Evolutionary conservation across 2,797 vertebrate species (phyloP).

Genomic region (Pterois miles): DNA sequence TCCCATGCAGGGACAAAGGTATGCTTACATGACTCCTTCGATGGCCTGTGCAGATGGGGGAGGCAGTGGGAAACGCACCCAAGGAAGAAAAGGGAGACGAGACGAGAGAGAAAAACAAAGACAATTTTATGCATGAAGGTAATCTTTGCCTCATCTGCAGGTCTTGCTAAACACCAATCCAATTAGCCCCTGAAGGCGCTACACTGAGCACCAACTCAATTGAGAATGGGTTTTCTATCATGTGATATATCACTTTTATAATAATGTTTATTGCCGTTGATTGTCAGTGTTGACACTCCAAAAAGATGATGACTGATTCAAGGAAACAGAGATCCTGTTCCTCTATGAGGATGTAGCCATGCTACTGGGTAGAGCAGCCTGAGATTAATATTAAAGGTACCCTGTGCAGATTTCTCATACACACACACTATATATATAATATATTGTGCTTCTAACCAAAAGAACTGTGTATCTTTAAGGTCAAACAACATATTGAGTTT

Average conservation of each 20-base stretch:
- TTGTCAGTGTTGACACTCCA: constrained; percentile 51
- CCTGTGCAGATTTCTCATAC: background rate
- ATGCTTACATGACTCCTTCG: constrained; percentile 81
- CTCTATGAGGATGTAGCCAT: background rate
- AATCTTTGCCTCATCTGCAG: constrained; percentile 80
- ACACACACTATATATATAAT: background rate
- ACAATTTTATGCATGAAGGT: constrained; percentile 83
- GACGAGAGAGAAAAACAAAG: constrained; percentile 80
- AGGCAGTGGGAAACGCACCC: constrained; percentile 71
- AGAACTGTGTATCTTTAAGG: background rate
- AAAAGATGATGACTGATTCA: constrained; percentile 38
- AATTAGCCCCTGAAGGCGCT: constrained; percentile 84
- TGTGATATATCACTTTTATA: constrained; percentile 77
- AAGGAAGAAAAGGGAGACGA: constrained; percentile 65
- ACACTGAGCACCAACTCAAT: constrained; percentile 74
- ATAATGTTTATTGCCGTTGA: constrained; percentile 62
- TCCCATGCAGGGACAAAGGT: constrained; percentile 85
- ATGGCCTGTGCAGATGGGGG: constrained; percentile 74
- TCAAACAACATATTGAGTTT: background rate
- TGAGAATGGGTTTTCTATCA: constrained; percentile 74
- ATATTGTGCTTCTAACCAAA: background rate
- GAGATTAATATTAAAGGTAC: background rate
- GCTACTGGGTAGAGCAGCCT: background rate
- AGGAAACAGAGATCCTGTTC: background rate
- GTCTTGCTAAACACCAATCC: constrained; percentile 88